Evolutionary conservation across 2,797 vertebrate genomes (phyloP), one percentile per base, ranked within the genome.

Genomic region (Erethizon dorsatum): DNA sequence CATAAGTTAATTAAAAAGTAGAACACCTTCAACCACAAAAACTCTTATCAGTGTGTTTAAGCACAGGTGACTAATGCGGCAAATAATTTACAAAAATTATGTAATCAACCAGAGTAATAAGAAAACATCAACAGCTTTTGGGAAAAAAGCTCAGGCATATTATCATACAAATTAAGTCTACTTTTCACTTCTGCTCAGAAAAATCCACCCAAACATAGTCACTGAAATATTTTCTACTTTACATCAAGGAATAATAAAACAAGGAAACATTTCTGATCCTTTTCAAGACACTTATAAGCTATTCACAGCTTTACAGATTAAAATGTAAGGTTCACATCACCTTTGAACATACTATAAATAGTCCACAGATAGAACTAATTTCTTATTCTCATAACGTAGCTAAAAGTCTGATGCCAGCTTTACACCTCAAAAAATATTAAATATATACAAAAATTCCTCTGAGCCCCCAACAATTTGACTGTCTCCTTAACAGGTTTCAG

Each of bases 151-250:
- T 18, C 71, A 96, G 56, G 97, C 20, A 87, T 37, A 65, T 13
- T 24, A 50, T 31, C 14, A 95, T 6, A 91, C n/a, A 97, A 93
- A 73, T 90, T 75, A 91, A 92, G 31, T 71, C 37, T 52, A 91
- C 28, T 96, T 92, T 90, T 63, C 89, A 18, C 15, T 90, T 91
- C 80, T 91, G 33, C 26, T 89, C 41, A 91, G 71, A 94, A 97
- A 94, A 93, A 59, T 13, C 4, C n/a, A 59, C 14, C 61, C 56
- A 50, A 0, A 57, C 37, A 94, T 92, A 93, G 13, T 75, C 84
- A 83, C 1, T n/a, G 15, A 71, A 85, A 84, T 90, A 91, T 92
- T 87, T 93, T 90, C 37, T 83, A 37, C 31, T n/a, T 79, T 63
- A 95, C 24, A 75, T 82, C 6, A 84, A 11, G 31, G 13, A 89